Evolutionary conservation across 2,888 invertebrate species (phyloP), one percentile per base, ranked within the genome.

Genomic region (Myathropa florea): DNA sequence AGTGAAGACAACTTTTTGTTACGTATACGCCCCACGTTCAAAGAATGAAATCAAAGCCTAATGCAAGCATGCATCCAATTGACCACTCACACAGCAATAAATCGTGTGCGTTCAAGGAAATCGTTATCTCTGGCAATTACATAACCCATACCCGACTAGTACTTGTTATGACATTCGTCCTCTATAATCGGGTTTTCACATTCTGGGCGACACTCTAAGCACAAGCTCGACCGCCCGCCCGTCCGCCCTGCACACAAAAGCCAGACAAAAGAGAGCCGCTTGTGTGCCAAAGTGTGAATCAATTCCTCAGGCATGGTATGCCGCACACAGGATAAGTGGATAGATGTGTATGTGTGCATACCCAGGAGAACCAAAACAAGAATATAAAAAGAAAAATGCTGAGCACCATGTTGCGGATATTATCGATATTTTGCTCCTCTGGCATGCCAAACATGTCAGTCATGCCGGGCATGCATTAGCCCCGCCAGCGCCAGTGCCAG

Each of bases 351-450:
- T 18, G 46, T 46, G 7, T 46, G 18, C 7, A 18, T 46, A 7
- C 0, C 18, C n/a, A 18, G 18, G 18, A 18, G 46, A 39, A 39
- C 39, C 46, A 46, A 46, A 46, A 39, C 39, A 39, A 39, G 39
- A 39, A 39, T 39, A 39, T 39, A 18, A 46, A 46, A 18, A 46
- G 18, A 18, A 39, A 46, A 46, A 46, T 18, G 18, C 46, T 7
- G 46, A 55, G 30, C 46, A 57, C 23, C 76, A 75, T 33, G 68
- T 65, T 73, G 77, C 65, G 59, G 61, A 76, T 80, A 71, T 71
- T 76, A 83, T 80, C 71, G 76, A 85, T 76, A 85, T 86, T 73
- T 57, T 68, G 57, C 59, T 77, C 64, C 39, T 24, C 28, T 30
- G 36, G 64, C 57, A 46, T 76, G 65, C 67, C 76, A 70, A 24